A percentile compares a stretch with the other conserved stretches of the same genome.
Conservation (phyloP, 92 coral and sea anemone species). For the Montipora capitata region DNA sequence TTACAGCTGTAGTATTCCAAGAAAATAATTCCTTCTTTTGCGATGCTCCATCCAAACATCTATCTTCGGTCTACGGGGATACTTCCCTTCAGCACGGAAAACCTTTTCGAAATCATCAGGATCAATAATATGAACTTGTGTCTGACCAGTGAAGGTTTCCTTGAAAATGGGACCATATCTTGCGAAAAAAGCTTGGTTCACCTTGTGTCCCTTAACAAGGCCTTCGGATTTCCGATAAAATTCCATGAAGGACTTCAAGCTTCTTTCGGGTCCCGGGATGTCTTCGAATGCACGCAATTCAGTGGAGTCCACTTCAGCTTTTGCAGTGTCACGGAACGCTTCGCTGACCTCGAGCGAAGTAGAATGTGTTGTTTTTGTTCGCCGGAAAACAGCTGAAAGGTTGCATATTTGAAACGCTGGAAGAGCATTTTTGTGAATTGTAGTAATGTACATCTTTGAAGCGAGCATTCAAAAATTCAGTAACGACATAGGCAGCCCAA, state of each 20-base stretch:
- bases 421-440: conserved; percentile 32
- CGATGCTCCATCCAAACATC: conserved; percentile 59
- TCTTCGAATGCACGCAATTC: conserved; percentile 14
- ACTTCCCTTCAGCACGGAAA: conserved; percentile 78
- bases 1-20: conserved; percentile 9
- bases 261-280: conserved; percentile 26
- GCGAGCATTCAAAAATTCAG: too few species aligned
- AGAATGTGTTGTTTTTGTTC: conserved; percentile 16
- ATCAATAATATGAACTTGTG: conserved; percentile 59
- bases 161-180: conserved; percentile 82
- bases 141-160: conserved; percentile 13
- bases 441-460: too few species aligned
- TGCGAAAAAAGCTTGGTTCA: conserved; percentile 45
- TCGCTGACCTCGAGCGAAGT: neutral
- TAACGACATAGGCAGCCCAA: too few species aligned
- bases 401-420: neutral
- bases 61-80: conserved; percentile 59
- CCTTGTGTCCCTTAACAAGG: conserved; percentile 26
- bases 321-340: neutral
- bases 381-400: neutral
- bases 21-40: conserved; percentile 16
- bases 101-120: conserved; percentile 73
- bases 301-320: neutral
- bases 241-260: neutral
- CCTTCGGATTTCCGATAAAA: conserved; percentile 33